Base-by-base conservation (phyloP, 2,113 vertebrate genomes). In the Ginglymostoma cirratum region DNA sequence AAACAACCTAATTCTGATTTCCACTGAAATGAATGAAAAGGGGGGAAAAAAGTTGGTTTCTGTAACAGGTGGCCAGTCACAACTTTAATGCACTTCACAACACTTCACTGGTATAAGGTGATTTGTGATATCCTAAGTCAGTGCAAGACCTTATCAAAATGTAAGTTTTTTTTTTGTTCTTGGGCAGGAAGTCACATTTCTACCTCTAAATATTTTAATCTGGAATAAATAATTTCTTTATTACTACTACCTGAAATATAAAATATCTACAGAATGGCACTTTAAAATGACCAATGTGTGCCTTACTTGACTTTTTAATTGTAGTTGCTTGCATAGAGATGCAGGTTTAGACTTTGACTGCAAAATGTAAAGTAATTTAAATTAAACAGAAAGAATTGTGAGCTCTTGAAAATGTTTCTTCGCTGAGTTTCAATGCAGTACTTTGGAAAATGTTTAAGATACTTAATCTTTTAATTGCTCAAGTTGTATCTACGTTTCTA, bases 181-280 rank as follows among this genome's bases (percentile, higher is more conserved):
- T 66, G 89, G 61, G n/a, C 34, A 67, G 38, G 12, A 90, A 38
- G 8, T 93, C 17, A 19, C 14, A 65, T n/a, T 1, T 93, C 89
- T 66, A 93, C 61, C 65, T 38, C 61, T 61, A n/a, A 93, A n/a
- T 93, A 38, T 93, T 93, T 93, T 66, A 66, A 93, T 93, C 61
- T 65, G 80, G 52, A 61, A 90, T 52, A 90, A 61, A 90, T 83
- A 42, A 67, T 48, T 38, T n/a, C n/a, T 94, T 66, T 67, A 69
- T 67, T 69, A 30, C 27, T 94, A 19, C 23, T 61, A 72, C 34
- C 69, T 66, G 66, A 95, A 95, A 6, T 61, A 72, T 48, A 45
- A 48, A 70, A 45, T 72, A 27, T 95, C 45, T 48, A 24, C 38
- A 70, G 24, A 70, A 70, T 70, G 42, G 34, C 42, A 69, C 6